Percentiles rank a stretch among this genome's conserved stretches.
phyloP scores from a whole-genome alignment of 2,113 vertebrate species.

The Australoheros scitulus region DNA sequence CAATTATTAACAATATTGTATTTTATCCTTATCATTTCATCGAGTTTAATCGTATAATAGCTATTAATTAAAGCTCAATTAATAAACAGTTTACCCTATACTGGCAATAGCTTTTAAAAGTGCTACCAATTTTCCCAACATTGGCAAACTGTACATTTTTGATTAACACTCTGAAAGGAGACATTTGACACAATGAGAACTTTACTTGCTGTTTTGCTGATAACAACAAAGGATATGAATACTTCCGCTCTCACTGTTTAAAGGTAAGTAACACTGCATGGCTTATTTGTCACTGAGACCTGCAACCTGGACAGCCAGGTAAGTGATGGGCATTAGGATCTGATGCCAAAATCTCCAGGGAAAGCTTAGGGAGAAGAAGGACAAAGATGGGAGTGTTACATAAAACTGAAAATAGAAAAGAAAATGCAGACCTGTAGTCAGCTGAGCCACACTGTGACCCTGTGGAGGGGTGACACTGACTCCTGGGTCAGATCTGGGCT shows the following conservation, averaged over 20 bases:
- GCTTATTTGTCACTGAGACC: background rate
- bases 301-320: conserved; percentile 18
- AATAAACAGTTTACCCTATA: background rate
- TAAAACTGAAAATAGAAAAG: conserved; percentile 40
- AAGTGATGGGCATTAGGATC: conserved; percentile 6
- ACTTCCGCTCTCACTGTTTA: background rate
- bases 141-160: background rate
- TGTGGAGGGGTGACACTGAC: conserved; percentile 37
- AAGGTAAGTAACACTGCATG: background rate
- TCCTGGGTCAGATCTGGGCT: conserved; percentile 38
- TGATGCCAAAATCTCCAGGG: conserved; percentile 36
- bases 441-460: conserved; percentile 16
- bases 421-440: conserved; percentile 10
- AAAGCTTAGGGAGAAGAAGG: conserved; percentile 28
- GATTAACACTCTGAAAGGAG: background rate
- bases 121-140: no score
- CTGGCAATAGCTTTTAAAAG: background rate
- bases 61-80: background rate
- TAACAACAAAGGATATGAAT: background rate
- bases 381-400: conserved; percentile 50
- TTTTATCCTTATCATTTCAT: background rate
- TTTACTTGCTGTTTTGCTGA: background rate
- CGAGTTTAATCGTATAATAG: background rate
- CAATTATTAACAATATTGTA: background rate
- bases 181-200: background rate